Percentiles rank a stretch among this genome's conserved stretches.
Evolutionary conservation across 2,797 vertebrate species (phyloP).

Genomic region (Intellagama lesueurii): DNA sequence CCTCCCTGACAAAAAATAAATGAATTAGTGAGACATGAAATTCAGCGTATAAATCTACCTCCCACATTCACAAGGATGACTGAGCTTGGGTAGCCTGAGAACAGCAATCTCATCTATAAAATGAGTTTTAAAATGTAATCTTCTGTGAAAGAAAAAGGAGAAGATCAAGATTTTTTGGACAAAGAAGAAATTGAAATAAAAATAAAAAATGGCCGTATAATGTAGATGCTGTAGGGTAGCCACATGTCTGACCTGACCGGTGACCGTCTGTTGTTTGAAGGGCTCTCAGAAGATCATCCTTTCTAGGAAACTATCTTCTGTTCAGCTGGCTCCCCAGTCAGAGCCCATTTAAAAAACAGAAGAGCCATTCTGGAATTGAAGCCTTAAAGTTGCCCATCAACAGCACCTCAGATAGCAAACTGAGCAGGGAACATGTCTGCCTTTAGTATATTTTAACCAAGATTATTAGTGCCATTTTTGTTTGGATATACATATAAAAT

Average conservation of each 20-base stretch:
- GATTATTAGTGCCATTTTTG: too few relatives aligned
- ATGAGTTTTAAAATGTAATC: background rate
- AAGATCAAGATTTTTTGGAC: background rate
- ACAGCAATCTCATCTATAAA: background rate
- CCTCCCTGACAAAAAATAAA: background rate
- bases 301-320: background rate
- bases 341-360: background rate
- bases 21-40: conserved; percentile 8
- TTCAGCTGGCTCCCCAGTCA: background rate
- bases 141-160: background rate
- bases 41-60: conserved; percentile 13
- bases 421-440: background rate
- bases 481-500: too few relatives aligned
- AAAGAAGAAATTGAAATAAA: background rate
- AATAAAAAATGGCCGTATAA: background rate
- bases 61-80: background rate
- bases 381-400: background rate
- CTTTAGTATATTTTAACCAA: too few relatives aligned
- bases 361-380: background rate
- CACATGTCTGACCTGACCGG: background rate
- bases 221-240: background rate
- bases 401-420: background rate
- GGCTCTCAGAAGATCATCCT: background rate
- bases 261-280: background rate
- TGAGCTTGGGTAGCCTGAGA: background rate